Conservation (phyloP, 2,888 invertebrate genomes). For the Danaus chrysippus region DNA sequence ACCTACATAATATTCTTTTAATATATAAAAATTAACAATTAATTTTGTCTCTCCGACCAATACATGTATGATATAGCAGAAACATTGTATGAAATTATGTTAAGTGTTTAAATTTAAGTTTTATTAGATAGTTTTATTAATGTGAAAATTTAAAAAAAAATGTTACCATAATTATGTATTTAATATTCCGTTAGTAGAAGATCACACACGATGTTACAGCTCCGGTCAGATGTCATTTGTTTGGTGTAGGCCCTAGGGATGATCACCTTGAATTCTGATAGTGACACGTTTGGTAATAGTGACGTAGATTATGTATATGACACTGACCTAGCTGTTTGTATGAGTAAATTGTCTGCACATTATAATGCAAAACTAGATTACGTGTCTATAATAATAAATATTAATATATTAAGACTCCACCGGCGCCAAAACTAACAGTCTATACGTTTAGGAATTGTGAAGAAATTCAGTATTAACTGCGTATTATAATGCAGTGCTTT, state of each 20-base stretch:
- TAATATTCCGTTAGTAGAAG: slow-evolving; percentile 27
- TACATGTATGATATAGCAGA: background rate
- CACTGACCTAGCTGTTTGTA: no score
- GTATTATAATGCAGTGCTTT: slow-evolving; percentile 47
- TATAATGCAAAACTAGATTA: no score
- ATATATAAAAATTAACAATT: background rate
- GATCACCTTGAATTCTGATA: background rate
- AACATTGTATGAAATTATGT: background rate
- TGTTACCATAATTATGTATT: slow-evolving; percentile 27
- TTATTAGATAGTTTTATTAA: slow-evolving; percentile 6
- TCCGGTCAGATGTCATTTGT: background rate
- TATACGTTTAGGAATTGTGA: slow-evolving; percentile 1
- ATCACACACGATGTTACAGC: slow-evolving; percentile 33
- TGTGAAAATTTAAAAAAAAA: slow-evolving; percentile 17
- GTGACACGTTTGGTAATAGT: background rate
- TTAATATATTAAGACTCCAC: background rate
- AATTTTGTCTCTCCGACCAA: background rate
- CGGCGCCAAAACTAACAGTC: background rate
- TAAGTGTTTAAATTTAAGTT: background rate
- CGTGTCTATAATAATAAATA: background rate
- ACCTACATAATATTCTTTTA: slow-evolving; percentile 7
- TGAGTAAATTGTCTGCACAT: no score
- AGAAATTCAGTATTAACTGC: slow-evolving; percentile 65
- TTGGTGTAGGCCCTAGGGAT: background rate
- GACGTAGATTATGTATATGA: no score